These are phyloP conservation scores for Pelodiscus sinensis DNA, from an alignment of 2,113 vertebrate species.

Conservation along the genomic window DNA sequence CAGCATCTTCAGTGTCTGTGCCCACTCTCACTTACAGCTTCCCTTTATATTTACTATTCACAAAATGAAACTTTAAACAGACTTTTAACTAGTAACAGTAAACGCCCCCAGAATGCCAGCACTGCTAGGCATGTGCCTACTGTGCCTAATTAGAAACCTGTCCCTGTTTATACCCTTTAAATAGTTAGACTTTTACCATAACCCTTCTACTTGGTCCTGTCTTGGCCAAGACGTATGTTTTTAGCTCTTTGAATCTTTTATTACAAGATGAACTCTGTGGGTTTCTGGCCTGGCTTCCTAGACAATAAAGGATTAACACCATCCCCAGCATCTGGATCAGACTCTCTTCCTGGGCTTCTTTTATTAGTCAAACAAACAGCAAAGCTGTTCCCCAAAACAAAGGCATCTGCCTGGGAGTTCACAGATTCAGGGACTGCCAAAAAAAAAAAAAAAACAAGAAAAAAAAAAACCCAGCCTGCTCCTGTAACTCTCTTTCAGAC, in stretches of 20 bases:
- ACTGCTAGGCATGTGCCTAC: too few species aligned
- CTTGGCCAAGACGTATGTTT: constrained; percentile 1
- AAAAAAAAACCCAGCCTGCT: neutral
- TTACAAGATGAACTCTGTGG: constrained; percentile 8
- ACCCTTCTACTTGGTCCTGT: neutral
- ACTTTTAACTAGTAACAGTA: too few species aligned
- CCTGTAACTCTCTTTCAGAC: neutral
- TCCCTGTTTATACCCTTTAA: neutral
- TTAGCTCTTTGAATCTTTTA: constrained; percentile 29
- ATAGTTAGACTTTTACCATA: rapidly evolving
- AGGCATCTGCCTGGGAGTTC: neutral
- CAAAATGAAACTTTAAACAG: too few species aligned
- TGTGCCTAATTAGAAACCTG: too few species aligned
- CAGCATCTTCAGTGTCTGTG: too few species aligned
- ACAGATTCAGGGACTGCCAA: neutral
- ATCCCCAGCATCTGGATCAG: too few species aligned
- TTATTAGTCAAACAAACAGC: neutral
- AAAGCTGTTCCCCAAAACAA: neutral
- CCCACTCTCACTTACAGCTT: too few species aligned
- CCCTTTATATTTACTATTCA: too few species aligned
- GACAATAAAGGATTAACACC: neutral
- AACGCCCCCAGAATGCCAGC: too few species aligned
- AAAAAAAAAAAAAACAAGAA: neutral
- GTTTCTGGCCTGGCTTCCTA: neutral
- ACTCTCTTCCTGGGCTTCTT: neutral